A percentile compares a stretch with the other conserved stretches of the same genome.
Conservation (phyloP, 2,888 invertebrate genomes). For the Chloroclysta siterata region DNA sequence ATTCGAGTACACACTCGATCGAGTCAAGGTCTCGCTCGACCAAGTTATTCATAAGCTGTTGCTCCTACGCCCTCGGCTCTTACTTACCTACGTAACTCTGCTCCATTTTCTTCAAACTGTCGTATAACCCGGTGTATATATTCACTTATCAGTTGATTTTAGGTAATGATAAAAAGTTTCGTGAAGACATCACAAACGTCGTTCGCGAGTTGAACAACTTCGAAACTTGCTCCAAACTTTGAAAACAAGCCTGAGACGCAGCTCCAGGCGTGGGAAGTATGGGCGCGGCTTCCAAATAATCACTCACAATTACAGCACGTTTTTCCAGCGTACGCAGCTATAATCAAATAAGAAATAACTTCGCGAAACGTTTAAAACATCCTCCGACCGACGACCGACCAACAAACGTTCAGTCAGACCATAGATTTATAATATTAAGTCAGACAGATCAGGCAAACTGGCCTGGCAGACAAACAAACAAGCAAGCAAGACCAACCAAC, state of each 20-base stretch:
- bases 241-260: slow-evolving; percentile 49
- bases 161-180: slow-evolving; percentile 64
- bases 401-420: no score
- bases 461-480: no score
- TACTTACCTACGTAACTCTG: slow-evolving; percentile 73
- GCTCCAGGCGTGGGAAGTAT: no score
- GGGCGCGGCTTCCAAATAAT: slow-evolving; percentile 4
- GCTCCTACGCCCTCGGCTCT: slow-evolving; percentile 20
- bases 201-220: slow-evolving; percentile 56
- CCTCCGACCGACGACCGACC: no score
- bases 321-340: not conserved
- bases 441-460: no score
- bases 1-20: not conserved
- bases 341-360: not conserved
- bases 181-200: slow-evolving; percentile 69
- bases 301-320: slow-evolving; percentile 2
- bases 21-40: slow-evolving; percentile 25
- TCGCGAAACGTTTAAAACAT: no score
- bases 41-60: slow-evolving; percentile 10
- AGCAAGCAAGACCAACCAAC: no score
- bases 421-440: no score
- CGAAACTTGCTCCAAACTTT: slow-evolving; percentile 63
- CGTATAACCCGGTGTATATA: slow-evolving; percentile 43
- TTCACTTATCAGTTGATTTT: slow-evolving; percentile 60
- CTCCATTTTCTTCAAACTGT: slow-evolving; percentile 62